Conservation (phyloP, 2,888 invertebrate species). For the Rhagonycha fulva region DNA sequence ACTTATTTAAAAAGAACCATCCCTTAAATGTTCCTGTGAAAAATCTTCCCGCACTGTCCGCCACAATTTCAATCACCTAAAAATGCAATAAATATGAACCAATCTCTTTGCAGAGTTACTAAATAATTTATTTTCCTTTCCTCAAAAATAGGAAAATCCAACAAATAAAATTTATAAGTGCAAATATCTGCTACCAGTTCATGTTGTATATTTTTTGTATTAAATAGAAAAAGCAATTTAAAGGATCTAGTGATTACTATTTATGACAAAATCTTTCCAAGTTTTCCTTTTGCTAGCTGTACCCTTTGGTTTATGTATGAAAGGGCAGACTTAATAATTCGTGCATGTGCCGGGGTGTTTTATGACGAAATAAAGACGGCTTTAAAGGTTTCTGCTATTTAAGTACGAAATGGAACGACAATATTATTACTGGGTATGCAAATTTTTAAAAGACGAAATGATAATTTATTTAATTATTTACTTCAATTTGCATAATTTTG, state of each 20-base stretch:
- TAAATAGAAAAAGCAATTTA: neutral
- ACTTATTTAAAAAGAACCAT: neutral
- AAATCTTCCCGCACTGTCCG: neutral
- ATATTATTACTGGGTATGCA: neutral
- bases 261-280: neutral
- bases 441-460: too few species aligned
- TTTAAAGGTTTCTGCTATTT: neutral
- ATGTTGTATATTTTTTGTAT: neutral
- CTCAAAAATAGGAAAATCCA: neutral
- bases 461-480: neutral
- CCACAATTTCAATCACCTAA: neutral
- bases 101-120: neutral
- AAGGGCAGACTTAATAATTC: neutral
- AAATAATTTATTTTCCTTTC: neutral
- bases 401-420: neutral
- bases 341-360: neutral
- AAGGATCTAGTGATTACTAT: neutral
- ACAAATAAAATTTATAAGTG: neutral
- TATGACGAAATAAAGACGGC: neutral
- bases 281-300: neutral
- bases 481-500: neutral
- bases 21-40: neutral
- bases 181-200: neutral
- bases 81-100: neutral
- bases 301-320: neutral